These are phyloP conservation scores for Mormyrus iriodes DNA, from an alignment of 2,113 vertebrate genomes.

Conservation along the genomic window DNA sequence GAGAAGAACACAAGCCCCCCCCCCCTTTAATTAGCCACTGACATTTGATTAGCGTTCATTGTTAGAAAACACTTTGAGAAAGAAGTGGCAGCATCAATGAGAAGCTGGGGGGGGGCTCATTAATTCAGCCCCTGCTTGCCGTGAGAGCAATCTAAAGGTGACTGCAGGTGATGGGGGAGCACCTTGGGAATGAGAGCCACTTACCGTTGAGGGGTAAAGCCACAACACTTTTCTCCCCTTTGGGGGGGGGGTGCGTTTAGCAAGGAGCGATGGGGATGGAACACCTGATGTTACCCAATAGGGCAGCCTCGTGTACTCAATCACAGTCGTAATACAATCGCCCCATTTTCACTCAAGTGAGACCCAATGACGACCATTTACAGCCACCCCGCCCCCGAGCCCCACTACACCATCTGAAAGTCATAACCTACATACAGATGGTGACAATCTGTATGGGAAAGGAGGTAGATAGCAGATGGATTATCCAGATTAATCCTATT, in stretches of 20 bases:
- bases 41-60: neutral
- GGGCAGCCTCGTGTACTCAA: neutral
- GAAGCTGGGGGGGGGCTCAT: neutral
- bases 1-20: neutral
- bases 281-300: neutral
- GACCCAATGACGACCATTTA: neutral
- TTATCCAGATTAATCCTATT: neutral
- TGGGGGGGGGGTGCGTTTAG: neutral
- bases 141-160: neutral
- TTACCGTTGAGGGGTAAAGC: neutral
- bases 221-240: neutral
- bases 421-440: neutral
- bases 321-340: neutral
- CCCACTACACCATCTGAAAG: neutral
- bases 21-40: neutral
- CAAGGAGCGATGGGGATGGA: neutral
- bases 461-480: neutral
- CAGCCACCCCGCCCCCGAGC: neutral
- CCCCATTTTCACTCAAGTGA: neutral
- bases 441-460: neutral
- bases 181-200: neutral
- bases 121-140: neutral
- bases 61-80: neutral
- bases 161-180: neutral
- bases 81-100: neutral